A percentile compares a stretch with the other conserved stretches of the same genome.
Conservation (phyloP, 1,140 invertebrate genomes). For the Macrostomum lignano region DNA sequence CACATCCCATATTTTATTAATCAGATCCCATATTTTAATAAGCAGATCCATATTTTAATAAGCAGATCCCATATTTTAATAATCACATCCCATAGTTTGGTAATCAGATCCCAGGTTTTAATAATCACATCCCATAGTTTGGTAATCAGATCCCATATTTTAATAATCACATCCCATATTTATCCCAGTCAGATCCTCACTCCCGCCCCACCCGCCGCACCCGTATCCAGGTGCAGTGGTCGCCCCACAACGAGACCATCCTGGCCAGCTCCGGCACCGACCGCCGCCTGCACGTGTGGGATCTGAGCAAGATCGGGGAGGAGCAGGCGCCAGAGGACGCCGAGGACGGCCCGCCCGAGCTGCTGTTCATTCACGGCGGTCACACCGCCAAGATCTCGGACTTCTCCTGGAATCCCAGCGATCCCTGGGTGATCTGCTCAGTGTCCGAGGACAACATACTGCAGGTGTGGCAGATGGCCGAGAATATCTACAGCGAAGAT, state of each 20-base stretch:
- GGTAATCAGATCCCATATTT: too few relatives aligned
- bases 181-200: too few relatives aligned
- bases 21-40: too few relatives aligned
- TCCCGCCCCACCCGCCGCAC: too few relatives aligned
- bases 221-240: constrained; percentile 99
- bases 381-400: constrained; percentile 8
- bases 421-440: constrained; percentile 5
- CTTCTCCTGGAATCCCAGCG: constrained; percentile 7
- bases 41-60: too few relatives aligned
- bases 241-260: constrained; percentile 97
- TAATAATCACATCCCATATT: too few relatives aligned
- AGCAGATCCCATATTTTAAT: too few relatives aligned
- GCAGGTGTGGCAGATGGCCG: constrained; percentile 7
- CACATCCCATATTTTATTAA: too few relatives aligned
- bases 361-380: constrained; percentile 31
- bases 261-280: constrained; percentile 92
- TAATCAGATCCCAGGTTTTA: too few relatives aligned
- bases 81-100: too few relatives aligned
- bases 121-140: too few relatives aligned
- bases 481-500: constrained; percentile 4
- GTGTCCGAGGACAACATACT: constrained; percentile 8
- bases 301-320: constrained; percentile 93
- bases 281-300: constrained; percentile 90
- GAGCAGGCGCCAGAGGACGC: constrained; percentile 95
- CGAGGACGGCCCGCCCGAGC: constrained; percentile 90